Percentiles rank a stretch among this genome's conserved stretches.
Evolutionary conservation across 2,797 vertebrate genomes (phyloP).

Genomic region (Prionace glauca): DNA sequence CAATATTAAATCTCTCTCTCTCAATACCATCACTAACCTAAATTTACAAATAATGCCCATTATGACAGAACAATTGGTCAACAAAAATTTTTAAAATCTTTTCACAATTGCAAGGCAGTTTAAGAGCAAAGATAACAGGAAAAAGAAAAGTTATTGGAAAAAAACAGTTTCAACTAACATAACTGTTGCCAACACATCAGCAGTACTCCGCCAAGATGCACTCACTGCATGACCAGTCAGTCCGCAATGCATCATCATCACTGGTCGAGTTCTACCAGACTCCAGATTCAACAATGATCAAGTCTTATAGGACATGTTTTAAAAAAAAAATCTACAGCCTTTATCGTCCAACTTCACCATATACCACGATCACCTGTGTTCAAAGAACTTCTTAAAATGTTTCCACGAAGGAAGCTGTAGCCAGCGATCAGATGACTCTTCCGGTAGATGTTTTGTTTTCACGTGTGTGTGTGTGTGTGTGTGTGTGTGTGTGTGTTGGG

Average conservation of each 20-base stretch:
- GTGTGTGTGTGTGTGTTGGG: neutral
- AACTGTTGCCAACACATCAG: slow-evolving; percentile 71
- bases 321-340: slow-evolving; percentile 38
- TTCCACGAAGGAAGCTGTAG: slow-evolving; percentile 58
- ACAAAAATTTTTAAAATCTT: neutral
- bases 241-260: slow-evolving; percentile 26
- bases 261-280: slow-evolving; percentile 45
- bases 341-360: slow-evolving; percentile 36
- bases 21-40: slow-evolving; percentile 24
- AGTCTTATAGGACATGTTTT: slow-evolving; percentile 60
- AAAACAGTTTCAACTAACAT: slow-evolving; percentile 62
- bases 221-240: slow-evolving; percentile 48
- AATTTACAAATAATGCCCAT: slow-evolving; percentile 33
- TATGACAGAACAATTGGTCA: slow-evolving; percentile 36
- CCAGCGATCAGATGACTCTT: slow-evolving; percentile 36
- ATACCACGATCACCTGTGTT: slow-evolving; percentile 55
- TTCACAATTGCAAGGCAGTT: slow-evolving; percentile 31
- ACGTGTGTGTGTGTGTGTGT: neutral
- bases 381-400: slow-evolving; percentile 61
- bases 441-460: neutral
- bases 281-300: slow-evolving; percentile 60
- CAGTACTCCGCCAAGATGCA: slow-evolving; percentile 58
- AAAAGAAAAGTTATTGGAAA: slow-evolving; percentile 51
- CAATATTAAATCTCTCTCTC: neutral
- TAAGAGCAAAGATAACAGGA: slow-evolving; percentile 9